Conservation (phyloP, 2,888 invertebrate species). For the Andrena marginata region DNA sequence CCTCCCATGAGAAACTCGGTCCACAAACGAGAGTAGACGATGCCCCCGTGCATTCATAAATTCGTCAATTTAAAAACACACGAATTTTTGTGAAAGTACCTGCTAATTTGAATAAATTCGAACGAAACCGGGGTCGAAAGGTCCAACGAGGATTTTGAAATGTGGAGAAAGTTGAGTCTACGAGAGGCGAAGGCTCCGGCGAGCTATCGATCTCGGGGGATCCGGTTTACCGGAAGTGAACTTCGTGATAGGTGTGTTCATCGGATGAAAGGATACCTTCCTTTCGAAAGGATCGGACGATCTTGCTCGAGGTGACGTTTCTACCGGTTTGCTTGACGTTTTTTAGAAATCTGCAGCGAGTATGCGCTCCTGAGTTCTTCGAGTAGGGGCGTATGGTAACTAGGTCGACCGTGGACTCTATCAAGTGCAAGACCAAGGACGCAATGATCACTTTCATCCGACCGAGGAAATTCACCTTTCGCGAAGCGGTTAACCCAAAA, state of each 20-base stretch:
- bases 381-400: conserved; percentile 38
- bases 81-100: conserved; percentile 38
- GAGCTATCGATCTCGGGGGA: neutral
- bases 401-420: conserved; percentile 60
- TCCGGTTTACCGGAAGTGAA: conserved; percentile 36
- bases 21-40: neutral
- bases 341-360: conserved; percentile 64
- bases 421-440: conserved; percentile 78
- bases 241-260: neutral
- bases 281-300: conserved; percentile 16
- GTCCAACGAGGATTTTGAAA: neutral
- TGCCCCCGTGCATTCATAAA: too few relatives aligned
- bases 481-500: conserved; percentile 7
- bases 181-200: neutral
- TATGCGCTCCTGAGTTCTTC: neutral
- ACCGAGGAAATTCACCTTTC: conserved; percentile 20
- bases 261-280: conserved; percentile 13
- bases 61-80: neutral
- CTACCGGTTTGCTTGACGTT: conserved; percentile 33
- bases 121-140: neutral
- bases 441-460: conserved; percentile 72
- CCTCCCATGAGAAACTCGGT: neutral
- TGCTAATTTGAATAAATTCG: conserved; percentile 2
- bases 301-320: neutral
- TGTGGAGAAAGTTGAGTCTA: conserved; percentile 24